Conservation (phyloP, 2,797 vertebrate genomes). For the Toxotes lorentzi region DNA sequence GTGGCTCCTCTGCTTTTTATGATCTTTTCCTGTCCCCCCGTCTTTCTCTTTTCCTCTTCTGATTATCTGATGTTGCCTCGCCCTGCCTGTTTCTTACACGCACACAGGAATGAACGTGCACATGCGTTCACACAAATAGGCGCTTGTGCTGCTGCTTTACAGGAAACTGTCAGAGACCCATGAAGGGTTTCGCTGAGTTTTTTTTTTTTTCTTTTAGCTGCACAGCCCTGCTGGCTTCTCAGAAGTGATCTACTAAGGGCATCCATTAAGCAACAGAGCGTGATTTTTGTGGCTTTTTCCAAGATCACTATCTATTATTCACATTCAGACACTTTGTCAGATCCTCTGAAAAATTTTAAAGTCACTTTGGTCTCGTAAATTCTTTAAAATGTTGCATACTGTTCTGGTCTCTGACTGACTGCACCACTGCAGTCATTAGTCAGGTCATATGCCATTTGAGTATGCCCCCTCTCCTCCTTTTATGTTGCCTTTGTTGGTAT, state of each 20-base stretch:
- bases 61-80: slow-evolving; percentile 55
- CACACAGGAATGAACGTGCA: slow-evolving; percentile 29
- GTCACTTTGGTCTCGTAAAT: slow-evolving; percentile 27
- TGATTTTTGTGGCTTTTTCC: slow-evolving; percentile 37
- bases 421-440: slow-evolving; percentile 23
- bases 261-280: slow-evolving; percentile 36
- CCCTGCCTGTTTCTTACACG: slow-evolving; percentile 39
- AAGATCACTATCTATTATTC: slow-evolving; percentile 67
- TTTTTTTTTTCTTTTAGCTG: slow-evolving; percentile 9
- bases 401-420: slow-evolving; percentile 8
- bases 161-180: slow-evolving; percentile 41
- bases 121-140: slow-evolving; percentile 32
- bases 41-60: slow-evolving; percentile 17
- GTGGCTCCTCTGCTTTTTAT: slow-evolving; percentile 19
- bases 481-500: slow-evolving; percentile 32
- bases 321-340: slow-evolving; percentile 33
- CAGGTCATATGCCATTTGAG: slow-evolving; percentile 42
- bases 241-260: slow-evolving; percentile 48
- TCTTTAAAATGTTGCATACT: slow-evolving; percentile 19
- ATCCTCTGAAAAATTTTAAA: not conserved
- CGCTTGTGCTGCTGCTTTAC: slow-evolving; percentile 32
- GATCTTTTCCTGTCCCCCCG: slow-evolving; percentile 14
- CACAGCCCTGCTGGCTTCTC: slow-evolving; percentile 38
- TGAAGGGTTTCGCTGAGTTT: slow-evolving; percentile 8
- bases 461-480: not conserved